These are phyloP conservation scores for Scaptomyza polygonia DNA, from an alignment of 2,888 invertebrate species.

Conservation along the genomic window DNA sequence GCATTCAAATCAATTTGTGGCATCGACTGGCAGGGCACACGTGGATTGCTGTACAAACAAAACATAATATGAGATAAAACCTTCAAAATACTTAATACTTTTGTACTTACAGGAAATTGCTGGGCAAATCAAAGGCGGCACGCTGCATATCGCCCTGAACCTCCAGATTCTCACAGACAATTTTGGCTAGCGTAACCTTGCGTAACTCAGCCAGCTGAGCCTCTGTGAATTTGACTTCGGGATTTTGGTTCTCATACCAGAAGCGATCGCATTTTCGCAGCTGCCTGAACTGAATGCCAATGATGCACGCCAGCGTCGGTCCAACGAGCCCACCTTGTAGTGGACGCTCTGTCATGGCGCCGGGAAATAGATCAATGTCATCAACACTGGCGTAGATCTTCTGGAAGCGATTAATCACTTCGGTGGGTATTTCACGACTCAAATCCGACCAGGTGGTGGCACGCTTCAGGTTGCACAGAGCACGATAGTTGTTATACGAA, in stretches of 20 bases:
- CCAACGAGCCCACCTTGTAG: slow-evolving; percentile 96
- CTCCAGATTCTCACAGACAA: slow-evolving; percentile 96
- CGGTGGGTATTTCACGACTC: slow-evolving; percentile 92
- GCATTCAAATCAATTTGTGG: slow-evolving; percentile 92
- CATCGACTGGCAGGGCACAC: slow-evolving; percentile 92
- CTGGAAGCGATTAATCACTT: slow-evolving; percentile 91
- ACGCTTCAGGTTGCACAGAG: slow-evolving; percentile 93
- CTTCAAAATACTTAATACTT: not conserved
- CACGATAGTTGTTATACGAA: slow-evolving; percentile 95
- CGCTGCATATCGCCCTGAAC: slow-evolving; percentile 93
- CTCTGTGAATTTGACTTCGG: slow-evolving; percentile 91
- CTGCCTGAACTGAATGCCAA: slow-evolving; percentile 96
- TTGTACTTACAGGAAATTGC: slow-evolving; percentile 91
- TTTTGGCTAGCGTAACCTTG: slow-evolving; percentile 92
- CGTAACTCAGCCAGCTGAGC: slow-evolving; percentile 94
- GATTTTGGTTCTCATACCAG: slow-evolving; percentile 96
- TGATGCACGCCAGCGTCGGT: slow-evolving; percentile 97
- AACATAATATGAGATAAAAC: not conserved
- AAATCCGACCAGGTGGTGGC: slow-evolving; percentile 94
- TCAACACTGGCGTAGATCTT: slow-evolving; percentile 94
- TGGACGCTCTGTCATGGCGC: slow-evolving; percentile 95
- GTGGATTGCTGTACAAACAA: slow-evolving; percentile 88
- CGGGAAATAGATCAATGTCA: slow-evolving; percentile 98
- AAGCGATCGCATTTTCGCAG: slow-evolving; percentile 96
- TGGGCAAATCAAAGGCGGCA: slow-evolving; percentile 95